These are phyloP conservation scores for Antennarius striatus DNA, from an alignment of 2,113 vertebrate genomes.

Conservation along the genomic window DNA sequence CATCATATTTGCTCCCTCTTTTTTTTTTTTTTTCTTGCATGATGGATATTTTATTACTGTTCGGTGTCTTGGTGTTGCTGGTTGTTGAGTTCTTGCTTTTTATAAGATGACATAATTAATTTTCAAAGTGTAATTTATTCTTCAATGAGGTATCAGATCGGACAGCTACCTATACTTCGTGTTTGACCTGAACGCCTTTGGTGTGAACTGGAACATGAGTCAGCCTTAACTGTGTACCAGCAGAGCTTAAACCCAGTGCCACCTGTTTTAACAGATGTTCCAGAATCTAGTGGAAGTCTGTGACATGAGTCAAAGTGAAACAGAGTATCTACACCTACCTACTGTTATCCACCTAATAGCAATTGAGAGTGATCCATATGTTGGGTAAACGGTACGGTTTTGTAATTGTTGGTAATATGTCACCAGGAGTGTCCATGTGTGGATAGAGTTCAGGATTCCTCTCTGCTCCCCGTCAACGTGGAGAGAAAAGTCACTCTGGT, in stretches of 20 bases:
- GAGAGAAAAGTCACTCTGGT: slow-evolving; percentile 86
- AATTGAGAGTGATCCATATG: neutral
- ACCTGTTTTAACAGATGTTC: neutral
- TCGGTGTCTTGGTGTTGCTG: no score
- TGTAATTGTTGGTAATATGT: slow-evolving; percentile 10
- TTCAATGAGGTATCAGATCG: no score
- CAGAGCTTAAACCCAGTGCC: neutral
- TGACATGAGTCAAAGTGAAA: neutral
- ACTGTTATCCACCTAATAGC: no score
- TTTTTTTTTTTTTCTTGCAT: no score
- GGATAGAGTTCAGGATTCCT: slow-evolving; percentile 84
- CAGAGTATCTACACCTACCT: no score
- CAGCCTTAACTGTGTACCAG: neutral
- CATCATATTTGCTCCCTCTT: no score
- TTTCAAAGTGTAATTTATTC: no score
- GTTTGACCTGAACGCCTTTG: neutral
- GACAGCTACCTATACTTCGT: no score
- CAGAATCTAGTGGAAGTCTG: neutral
- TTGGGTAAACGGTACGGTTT: neutral
- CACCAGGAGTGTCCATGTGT: slow-evolving; percentile 89
- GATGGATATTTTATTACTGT: no score
- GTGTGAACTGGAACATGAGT: neutral
- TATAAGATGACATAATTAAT: no score
- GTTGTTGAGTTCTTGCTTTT: no score
- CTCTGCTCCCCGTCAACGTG: slow-evolving; percentile 86